Evolutionary conservation across 2,888 invertebrate genomes (phyloP).

Genomic region (Agapostemon virescens): DNA sequence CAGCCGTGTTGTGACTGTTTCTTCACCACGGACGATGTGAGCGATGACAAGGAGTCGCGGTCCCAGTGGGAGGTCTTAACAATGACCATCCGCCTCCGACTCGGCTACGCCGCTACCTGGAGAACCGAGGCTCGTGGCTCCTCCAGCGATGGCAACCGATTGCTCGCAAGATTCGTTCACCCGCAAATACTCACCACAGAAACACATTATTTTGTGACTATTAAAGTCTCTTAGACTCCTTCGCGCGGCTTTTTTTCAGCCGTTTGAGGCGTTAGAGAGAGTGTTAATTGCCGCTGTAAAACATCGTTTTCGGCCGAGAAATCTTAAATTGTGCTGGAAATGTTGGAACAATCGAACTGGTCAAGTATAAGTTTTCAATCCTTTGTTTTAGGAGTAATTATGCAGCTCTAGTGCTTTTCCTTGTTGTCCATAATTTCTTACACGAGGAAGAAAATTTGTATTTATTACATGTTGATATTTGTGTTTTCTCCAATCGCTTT

Average conservation of each 20-base stretch:
- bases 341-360: not conserved
- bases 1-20: conserved; percentile 68
- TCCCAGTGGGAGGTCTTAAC: conserved; percentile 76
- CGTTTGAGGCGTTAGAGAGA: not conserved
- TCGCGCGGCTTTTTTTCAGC: not conserved
- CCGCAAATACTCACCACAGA: not conserved
- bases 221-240: not conserved
- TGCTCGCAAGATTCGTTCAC: conserved; percentile 46
- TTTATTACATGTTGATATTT: too few relatives aligned
- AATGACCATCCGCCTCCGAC: conserved; percentile 73
- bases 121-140: conserved; percentile 67
- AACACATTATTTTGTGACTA: not conserved
- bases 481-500: too few relatives aligned
- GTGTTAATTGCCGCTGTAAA: not conserved
- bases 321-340: not conserved
- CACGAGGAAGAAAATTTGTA: too few relatives aligned
- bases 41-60: conserved; percentile 76
- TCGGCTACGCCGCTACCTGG: conserved; percentile 68
- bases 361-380: not conserved
- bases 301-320: not conserved
- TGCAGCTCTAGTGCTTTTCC: not conserved
- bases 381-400: not conserved
- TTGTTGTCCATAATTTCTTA: too few relatives aligned
- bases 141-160: conserved; percentile 55
- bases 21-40: conserved; percentile 70